Evolutionary conservation across 1,140 invertebrate species (phyloP).

Genomic region (Tetragnatha versicolor): DNA sequence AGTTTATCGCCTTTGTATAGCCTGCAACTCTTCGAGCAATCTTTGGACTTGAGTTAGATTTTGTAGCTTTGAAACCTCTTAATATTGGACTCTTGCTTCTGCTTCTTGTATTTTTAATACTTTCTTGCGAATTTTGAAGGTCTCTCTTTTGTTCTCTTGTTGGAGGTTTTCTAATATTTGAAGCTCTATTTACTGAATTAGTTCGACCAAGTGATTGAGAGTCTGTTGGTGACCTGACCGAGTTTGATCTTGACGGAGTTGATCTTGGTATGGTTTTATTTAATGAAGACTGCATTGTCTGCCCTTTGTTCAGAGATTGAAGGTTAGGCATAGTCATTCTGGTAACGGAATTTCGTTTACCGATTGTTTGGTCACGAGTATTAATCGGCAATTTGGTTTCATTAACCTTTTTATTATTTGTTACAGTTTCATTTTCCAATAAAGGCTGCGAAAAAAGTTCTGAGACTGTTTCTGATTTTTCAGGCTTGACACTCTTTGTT

Average conservation of each 20-base stretch:
- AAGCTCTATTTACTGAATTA: background rate
- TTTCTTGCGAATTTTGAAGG: constrained; percentile 10
- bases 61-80: background rate
- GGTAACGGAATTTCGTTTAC: constrained; percentile 29
- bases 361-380: background rate
- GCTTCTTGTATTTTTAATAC: background rate
- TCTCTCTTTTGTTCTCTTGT: background rate
- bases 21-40: constrained; percentile 38
- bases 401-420: background rate
- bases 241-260: background rate
- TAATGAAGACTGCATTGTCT: background rate
- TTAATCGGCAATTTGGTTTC: background rate
- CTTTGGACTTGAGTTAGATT: constrained; percentile 27
- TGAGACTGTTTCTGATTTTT: background rate
- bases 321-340: background rate
- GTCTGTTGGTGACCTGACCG: constrained; percentile 4
- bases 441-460: background rate
- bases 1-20: constrained; percentile 47
- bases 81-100: background rate
- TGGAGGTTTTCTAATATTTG: constrained; percentile 31
- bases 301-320: background rate
- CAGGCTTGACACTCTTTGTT: constrained; percentile 13
- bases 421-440: background rate
- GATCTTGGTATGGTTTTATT: background rate
- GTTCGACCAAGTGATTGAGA: constrained; percentile 36